Percentiles rank a stretch among this genome's conserved stretches.
These are phyloP conservation scores for Lipophrys pholis DNA, from an alignment of 2,113 vertebrate genomes.

Conservation along the genomic window DNA sequence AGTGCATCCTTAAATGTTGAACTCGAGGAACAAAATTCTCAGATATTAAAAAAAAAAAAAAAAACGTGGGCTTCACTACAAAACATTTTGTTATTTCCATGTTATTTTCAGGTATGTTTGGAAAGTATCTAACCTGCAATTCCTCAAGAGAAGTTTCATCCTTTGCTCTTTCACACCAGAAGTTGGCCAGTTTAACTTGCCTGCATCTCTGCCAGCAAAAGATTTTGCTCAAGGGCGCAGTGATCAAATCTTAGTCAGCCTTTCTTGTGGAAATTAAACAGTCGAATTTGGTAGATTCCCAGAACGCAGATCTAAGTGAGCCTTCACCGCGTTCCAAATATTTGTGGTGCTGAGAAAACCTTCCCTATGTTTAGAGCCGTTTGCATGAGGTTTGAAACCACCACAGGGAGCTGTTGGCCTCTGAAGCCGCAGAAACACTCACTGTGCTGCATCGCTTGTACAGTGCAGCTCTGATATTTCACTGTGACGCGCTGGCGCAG, in stretches of 20 bases:
- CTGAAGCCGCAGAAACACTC: neutral
- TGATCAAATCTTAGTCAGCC: neutral
- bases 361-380: neutral
- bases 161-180: neutral
- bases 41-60: neutral
- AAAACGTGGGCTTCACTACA: too few species aligned
- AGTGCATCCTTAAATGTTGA: neutral
- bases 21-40: neutral
- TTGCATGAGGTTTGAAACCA: neutral
- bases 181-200: neutral
- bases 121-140: too few species aligned
- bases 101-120: too few species aligned
- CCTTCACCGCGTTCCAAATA: too few species aligned
- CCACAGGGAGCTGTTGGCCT: neutral
- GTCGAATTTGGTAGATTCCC: neutral
- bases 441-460: neutral
- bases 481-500: neutral
- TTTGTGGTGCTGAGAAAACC: neutral
- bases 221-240: constrained; percentile 16
- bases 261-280: neutral
- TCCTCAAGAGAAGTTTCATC: too few species aligned
- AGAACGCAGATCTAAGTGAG: neutral
- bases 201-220: neutral
- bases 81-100: too few species aligned
- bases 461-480: neutral